Base-by-base conservation (phyloP, 2,113 vertebrate genomes). In the Elachura formosa region DNA sequence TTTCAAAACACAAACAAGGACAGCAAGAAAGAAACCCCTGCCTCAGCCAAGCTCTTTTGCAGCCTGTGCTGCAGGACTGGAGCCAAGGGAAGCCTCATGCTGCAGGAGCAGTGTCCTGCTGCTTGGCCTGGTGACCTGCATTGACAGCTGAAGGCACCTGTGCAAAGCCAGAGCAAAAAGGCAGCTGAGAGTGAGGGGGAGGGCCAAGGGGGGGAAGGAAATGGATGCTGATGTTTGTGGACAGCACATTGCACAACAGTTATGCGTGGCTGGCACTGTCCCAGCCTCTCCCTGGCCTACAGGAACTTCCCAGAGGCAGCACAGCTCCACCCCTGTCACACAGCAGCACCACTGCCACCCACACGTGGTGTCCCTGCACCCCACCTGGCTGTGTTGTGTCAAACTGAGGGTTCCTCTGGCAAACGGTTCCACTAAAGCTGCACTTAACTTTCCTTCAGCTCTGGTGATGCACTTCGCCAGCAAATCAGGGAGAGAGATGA, bases 261-360 rank as follows among this genome's bases (percentile, higher is more conserved):
- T 25, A 36, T 2, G 71, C 4, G 36, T 2, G 16, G 63, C 23
- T 41, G 58, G n/a, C 48, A n/a, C 46, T 14, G 24, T 12, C 36
- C 46, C 76, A 59, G 72, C 49, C 63, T 26, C 10, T 1, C 36
- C 31, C 36, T 1, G 4, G 48, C 46, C 56, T n/a, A 14, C 61
- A 40, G 81, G 29, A 83, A 41, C 28, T 31, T 72, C 31, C 43
- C n/a, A 9, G 9, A 25, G 46, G 64, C 41, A 62, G 84, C 58
- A 49, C 28, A 59, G 80, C 33, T 36, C 34, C 33, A 25, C 10
- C 36, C 0, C 23, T 4, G 2, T 28, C 72, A 55, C 3, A n/a
- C n/a, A 34, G 62, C 43, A 80, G 80, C 8, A 28, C 7, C 2
- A 0, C 23, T 4, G 2, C 51, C 63, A 63, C 3, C 0, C 10